Evolutionary conservation across 2,888 invertebrate species (phyloP), one percentile per base, ranked within the genome.

Genomic region (Plebejus argus): DNA sequence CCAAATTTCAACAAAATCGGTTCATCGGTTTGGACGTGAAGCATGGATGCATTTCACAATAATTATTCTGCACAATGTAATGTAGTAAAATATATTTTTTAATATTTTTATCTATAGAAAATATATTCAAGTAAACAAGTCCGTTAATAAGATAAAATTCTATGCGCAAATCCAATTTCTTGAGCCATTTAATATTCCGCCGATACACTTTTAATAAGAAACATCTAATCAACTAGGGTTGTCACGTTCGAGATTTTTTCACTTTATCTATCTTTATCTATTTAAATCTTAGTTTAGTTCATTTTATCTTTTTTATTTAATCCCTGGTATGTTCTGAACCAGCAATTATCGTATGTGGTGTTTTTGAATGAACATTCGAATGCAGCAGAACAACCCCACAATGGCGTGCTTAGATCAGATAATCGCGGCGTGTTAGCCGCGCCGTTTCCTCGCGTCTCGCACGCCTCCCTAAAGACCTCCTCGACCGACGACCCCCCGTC

Each of bases 391-490:
- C 79, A 80, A 78, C 81, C 79, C 80, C 78, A 80, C 80, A 81
- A 82, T 79, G 80, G 80, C 82, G 81, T 82, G 81, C 82, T 81
- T 83, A 81, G 81, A 83, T 84, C 84, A 83, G 83, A 85, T 83
- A 85, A 88, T 88, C 89, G 90, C 86, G 83, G 85, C 83, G 85
- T 87, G 85, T 85, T 84, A 83, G 83, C 85, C 86, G 86, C 84
- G 84, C 85, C 89, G 89, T 86, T 87, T 88, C 86, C 86, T 86
- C 84, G 87, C 87, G 77, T 77, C 77, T 77, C 77, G 71, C 56
- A 70, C 86, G 83, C 86, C 85, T 87, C 90, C 89, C 89, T 83
- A 85, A 89, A 90, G 89, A 88, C 66, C 66, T 66, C 66, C 66
- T 66, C 66, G 66, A 91, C 87, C 85, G 83, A 85, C 88, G 23